These are phyloP conservation scores for Drosophila histrio DNA, from an alignment of 2,888 invertebrate genomes.

Conservation along the genomic window DNA sequence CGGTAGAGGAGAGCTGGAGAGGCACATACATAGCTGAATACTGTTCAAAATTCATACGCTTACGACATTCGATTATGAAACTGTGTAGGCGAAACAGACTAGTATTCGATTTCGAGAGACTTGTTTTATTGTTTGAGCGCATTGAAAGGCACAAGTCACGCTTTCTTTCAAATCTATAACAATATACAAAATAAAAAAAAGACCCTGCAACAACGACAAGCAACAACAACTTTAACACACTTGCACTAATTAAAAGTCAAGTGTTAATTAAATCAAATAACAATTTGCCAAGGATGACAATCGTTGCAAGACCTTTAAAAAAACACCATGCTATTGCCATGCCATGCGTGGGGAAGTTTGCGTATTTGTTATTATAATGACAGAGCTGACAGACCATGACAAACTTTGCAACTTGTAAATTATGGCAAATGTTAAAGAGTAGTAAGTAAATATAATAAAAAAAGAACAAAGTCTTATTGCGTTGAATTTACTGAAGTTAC, in stretches of 20 bases:
- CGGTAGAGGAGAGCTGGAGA: neutral
- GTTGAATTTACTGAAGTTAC: no score
- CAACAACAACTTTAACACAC: conserved; percentile 44
- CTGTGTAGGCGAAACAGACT: conserved; percentile 57
- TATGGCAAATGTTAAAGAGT: neutral
- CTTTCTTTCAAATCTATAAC: conserved; percentile 57
- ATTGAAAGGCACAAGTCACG: conserved; percentile 62
- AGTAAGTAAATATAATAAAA: no score
- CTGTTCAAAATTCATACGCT: conserved; percentile 38
- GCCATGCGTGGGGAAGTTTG: conserved; percentile 2
- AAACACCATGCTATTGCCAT: neutral
- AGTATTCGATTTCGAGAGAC: conserved; percentile 34
- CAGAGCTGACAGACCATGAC: conserved; percentile 15
- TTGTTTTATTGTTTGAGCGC: conserved; percentile 41
- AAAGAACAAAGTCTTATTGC: no score
- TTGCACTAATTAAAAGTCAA: conserved; percentile 67
- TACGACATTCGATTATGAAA: conserved; percentile 73
- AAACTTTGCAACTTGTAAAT: conserved; percentile 1
- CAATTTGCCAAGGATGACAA: conserved; percentile 59
- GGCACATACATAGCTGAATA: neutral
- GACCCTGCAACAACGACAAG: conserved; percentile 6
- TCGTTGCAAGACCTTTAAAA: conserved; percentile 22
- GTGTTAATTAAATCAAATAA: conserved; percentile 61
- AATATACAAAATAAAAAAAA: no score
- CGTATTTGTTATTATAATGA: conserved; percentile 13